Percentiles rank a stretch among this genome's conserved stretches.
Conservation (phyloP, 1,140 invertebrate genomes). For the Drosophila burlai region DNA sequence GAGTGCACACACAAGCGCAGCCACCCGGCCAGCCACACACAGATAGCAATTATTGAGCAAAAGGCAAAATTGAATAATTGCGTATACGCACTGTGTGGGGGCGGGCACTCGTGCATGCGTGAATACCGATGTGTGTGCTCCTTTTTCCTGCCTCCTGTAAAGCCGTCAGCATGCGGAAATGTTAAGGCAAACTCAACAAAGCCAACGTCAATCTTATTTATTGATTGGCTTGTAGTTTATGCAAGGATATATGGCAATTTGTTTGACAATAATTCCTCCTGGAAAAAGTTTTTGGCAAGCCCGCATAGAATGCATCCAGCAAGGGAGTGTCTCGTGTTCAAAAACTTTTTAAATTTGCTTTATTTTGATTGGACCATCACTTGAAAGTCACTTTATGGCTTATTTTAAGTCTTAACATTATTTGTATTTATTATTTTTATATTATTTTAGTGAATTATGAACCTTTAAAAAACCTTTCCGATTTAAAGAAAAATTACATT, state of each 20-base stretch:
- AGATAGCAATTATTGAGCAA: conserved; percentile 64
- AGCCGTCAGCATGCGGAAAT: conserved; percentile 6
- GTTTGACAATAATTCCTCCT: background rate
- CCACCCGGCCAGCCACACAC: background rate
- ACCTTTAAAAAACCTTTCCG: background rate
- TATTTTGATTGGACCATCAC: background rate
- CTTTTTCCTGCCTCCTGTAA: conserved; percentile 24
- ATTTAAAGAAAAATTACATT: background rate
- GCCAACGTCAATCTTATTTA: conserved; percentile 45
- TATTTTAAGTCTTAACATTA: too few relatives aligned
- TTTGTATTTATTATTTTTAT: background rate
- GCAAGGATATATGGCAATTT: conserved; percentile 26
- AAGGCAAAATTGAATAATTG: conserved; percentile 68
- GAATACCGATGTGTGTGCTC: background rate
- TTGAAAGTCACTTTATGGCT: background rate
- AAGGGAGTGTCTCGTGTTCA: background rate
- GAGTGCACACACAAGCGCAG: conserved; percentile 32
- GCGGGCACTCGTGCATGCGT: conserved; percentile 11
- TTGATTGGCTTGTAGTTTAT: conserved; percentile 36
- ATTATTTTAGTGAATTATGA: background rate
- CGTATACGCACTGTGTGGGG: conserved; percentile 52
- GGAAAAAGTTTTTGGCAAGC: background rate
- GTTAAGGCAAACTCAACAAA: conserved; percentile 32
- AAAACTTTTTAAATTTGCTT: background rate
- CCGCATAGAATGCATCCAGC: background rate